Base-by-base conservation (phyloP, 30 jellyfish, hydroid and myxozoan species). In the Rhopilema esculentum region DNA sequence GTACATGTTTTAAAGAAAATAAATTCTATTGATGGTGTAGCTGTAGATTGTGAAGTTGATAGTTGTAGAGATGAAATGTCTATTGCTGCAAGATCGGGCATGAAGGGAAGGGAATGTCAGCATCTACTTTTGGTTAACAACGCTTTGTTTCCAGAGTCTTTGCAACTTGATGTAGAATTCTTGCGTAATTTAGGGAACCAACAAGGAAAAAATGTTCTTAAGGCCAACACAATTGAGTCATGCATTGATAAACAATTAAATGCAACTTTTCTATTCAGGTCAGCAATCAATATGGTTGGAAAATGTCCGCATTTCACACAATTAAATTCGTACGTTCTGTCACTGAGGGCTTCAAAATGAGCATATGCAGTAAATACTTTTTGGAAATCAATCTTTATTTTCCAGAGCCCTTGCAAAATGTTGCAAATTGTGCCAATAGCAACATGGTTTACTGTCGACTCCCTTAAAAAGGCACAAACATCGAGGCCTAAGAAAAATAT, bases 211-310 rank as follows among this genome's bases (percentile, higher is more conserved):
- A 1, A 12, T 40, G 19, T n/a, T n/a, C 49, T 82, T 1, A 82
- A 27, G 20, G 21, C 23, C 6, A 75, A 78, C 21, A 61, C 88
- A 1, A 24, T 61, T 4, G 16, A 19, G 4, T 25, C 21, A 53
- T 78, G 88, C 26, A 61, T 78, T 1, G 79, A 28, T 8, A 4
- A 1, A 40, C 12, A 51, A 20, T 89, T 81, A 69, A 89, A 89
- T 16, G 82, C 84, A 29, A 89, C 79, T 72, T 89, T 89, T 9
- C 93, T 19, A 49, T 89, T 89, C 19, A 81, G 75, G 68, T 89
- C 97, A 4, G 89, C 90, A 17, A 53, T 82, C 12, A 80, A 79
- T 9, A 77, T 69, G 31, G 80, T 32, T 1, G 97, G 89, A 25
- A 49, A 77, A 68, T 15, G 28, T 8, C 94, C 88, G 53, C 97